Evolutionary conservation across 2,888 invertebrate species (phyloP).

Genomic region (Meghimatium bilineatum): DNA sequence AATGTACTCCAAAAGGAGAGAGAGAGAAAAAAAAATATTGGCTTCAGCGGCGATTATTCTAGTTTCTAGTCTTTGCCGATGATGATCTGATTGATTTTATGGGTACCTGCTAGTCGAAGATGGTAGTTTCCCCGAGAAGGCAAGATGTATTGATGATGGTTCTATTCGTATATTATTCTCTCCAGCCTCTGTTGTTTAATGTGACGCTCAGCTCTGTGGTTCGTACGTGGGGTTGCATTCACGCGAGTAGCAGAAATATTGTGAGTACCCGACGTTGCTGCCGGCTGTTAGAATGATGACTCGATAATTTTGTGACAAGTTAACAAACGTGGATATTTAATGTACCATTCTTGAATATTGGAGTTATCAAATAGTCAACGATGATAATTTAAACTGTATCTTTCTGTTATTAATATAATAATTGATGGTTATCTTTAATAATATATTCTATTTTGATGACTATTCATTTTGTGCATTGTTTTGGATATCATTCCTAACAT

Average conservation of each 20-base stretch:
- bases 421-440: no score
- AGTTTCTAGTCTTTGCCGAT: background rate
- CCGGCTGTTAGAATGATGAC: background rate
- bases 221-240: background rate
- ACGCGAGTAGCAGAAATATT: background rate
- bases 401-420: no score
- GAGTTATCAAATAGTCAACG: no score
- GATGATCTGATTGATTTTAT: slow-evolving; percentile 25
- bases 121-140: slow-evolving; percentile 11
- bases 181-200: background rate
- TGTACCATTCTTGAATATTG: background rate
- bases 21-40: background rate
- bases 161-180: background rate
- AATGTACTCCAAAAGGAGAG: background rate
- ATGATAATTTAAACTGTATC: no score
- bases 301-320: background rate
- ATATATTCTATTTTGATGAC: no score
- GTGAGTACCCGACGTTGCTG: background rate
- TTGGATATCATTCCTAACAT: no score
- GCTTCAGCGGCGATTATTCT: slow-evolving; percentile 6
- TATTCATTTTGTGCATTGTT: no score
- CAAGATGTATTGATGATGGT: background rate
- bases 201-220: background rate
- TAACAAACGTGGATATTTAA: background rate
- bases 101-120: slow-evolving; percentile 17